Percentiles rank a stretch among this genome's conserved stretches.
Evolutionary conservation across 2,888 invertebrate species (phyloP).

Genomic region (Empis stercorea): DNA sequence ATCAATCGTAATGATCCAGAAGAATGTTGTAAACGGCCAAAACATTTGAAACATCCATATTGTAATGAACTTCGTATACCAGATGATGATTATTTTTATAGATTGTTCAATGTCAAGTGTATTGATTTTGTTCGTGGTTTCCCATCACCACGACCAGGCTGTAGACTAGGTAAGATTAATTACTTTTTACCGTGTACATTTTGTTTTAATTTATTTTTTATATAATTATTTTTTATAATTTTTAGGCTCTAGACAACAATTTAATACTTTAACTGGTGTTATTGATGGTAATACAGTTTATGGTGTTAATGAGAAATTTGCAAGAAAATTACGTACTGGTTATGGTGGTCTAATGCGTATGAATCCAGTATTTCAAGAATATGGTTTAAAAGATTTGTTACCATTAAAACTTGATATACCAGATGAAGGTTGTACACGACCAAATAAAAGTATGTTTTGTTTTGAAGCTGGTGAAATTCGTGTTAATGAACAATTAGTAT

Average conservation of each 20-base stretch:
- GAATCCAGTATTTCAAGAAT: constrained; percentile 80
- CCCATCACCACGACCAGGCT: constrained; percentile 76
- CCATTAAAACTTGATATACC: constrained; percentile 81
- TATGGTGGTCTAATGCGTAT: constrained; percentile 71
- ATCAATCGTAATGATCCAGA: constrained; percentile 80
- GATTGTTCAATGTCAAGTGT: constrained; percentile 69
- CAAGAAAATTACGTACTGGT: constrained; percentile 69
- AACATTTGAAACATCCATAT: constrained; percentile 75
- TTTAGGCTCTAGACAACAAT: constrained; percentile 66
- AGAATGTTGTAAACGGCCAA: constrained; percentile 74
- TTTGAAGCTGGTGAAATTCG: constrained; percentile 89
- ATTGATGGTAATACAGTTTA: constrained; percentile 85
- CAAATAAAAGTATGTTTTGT: constrained; percentile 80
- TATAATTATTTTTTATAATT: background rate
- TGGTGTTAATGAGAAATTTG: constrained; percentile 69
- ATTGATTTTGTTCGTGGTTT: constrained; percentile 83
- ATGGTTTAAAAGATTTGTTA: constrained; percentile 74
- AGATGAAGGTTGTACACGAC: constrained; percentile 83
- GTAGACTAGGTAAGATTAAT: constrained; percentile 55
- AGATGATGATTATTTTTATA: constrained; percentile 83
- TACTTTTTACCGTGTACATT: no score
- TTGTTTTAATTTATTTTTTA: background rate
- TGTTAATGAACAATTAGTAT: constrained; percentile 80
- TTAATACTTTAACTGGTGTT: constrained; percentile 74
- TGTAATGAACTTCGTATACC: constrained; percentile 82